A percentile compares a stretch with the other conserved stretches of the same genome.
Conservation (phyloP, 1,140 invertebrate genomes). For the Hyposmocoma kahamanoa region DNA sequence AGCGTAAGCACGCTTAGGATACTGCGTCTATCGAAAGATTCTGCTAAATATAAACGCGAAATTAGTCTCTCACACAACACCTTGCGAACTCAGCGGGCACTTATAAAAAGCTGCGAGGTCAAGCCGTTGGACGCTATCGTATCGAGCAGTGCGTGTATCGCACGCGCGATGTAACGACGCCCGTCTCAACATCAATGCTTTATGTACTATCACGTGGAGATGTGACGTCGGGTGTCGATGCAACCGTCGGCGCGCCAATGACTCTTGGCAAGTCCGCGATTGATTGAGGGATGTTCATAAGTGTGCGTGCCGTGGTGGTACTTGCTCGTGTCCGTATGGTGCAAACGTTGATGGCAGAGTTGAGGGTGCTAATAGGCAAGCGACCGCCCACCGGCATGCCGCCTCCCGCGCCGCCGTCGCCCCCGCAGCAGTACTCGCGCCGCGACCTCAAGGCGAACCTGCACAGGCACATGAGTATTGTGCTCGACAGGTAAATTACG, state of each 20-base stretch:
- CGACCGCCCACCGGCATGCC: conserved; percentile 46
- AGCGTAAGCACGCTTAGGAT: no score
- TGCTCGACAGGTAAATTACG: conserved; percentile 66
- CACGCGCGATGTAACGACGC: conserved; percentile 56
- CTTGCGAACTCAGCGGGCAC: conserved; percentile 61
- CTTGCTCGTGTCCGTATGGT: conserved; percentile 63
- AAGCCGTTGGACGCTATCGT: conserved; percentile 38
- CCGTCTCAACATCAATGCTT: conserved; percentile 48
- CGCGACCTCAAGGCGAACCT: conserved; percentile 66
- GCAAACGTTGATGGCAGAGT: conserved; percentile 66
- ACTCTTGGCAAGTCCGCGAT: conserved; percentile 53
- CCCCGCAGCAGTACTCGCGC: conserved; percentile 55
- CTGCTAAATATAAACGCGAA: conserved; percentile 61
- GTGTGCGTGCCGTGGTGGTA: conserved; percentile 36
- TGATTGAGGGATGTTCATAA: conserved; percentile 54
- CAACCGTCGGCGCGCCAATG: conserved; percentile 48
- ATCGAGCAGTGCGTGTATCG: conserved; percentile 50
- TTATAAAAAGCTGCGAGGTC: conserved; percentile 71
- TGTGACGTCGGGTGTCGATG: conserved; percentile 57
- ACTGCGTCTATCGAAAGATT: conserved; percentile 12
- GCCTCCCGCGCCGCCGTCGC: conserved; percentile 26
- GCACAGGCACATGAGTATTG: conserved; percentile 69
- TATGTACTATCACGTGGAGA: conserved; percentile 51
- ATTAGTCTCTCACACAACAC: conserved; percentile 47
- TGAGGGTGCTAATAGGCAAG: conserved; percentile 68